Base-by-base conservation (phyloP, 2,888 invertebrate species). In the Cylloceria caligata region DNA sequence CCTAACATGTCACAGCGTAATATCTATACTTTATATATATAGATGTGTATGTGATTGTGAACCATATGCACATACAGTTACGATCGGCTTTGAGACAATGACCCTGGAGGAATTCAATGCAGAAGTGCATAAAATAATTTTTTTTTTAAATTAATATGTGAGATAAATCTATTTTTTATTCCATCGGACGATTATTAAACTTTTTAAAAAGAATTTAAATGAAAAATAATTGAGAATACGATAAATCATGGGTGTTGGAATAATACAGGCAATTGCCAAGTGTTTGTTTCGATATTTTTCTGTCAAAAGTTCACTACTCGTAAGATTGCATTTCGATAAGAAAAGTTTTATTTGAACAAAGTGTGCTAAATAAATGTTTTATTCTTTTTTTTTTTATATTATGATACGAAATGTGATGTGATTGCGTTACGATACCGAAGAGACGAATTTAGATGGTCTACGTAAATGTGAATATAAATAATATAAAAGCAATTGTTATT, bases 61-160 rank as follows among this genome's bases (percentile, higher is more conserved):
- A 27, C 6, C 49, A 49, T 21, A 49, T 21, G 21, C 52, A 52
- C 4, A 4, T n/a, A n/a, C 11, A 24, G 24, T 52, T 24, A 24
- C 52, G 1, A 9, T 21, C 21, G 24, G 57, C 55, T n/a, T 11
- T 13, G 30, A 67, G 65, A 67, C 57, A 57, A 67, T 21, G 55
- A 75, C 42, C 67, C 65, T 52, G 65, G 6, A 52, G 60, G 19
- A 39, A 36, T 65, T 52, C 24, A 9, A 27, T 13, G 19, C 21
- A 55, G 27, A 74, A 36, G 73, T 42, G 55, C 36, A 64, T 6
- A 9, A 21, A 24, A 19, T 49, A n/a, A n/a, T n/a, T n/a, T n/a
- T 52, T 52, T 52, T 24, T 52, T 9, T 0, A 24, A 13, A 24
- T 24, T 24, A 2, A 52, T 24, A 24, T 13, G 52, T 21, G 52